These are phyloP conservation scores for Triplophysa siluroides DNA, from an alignment of 2,113 vertebrate genomes.

Conservation along the genomic window DNA sequence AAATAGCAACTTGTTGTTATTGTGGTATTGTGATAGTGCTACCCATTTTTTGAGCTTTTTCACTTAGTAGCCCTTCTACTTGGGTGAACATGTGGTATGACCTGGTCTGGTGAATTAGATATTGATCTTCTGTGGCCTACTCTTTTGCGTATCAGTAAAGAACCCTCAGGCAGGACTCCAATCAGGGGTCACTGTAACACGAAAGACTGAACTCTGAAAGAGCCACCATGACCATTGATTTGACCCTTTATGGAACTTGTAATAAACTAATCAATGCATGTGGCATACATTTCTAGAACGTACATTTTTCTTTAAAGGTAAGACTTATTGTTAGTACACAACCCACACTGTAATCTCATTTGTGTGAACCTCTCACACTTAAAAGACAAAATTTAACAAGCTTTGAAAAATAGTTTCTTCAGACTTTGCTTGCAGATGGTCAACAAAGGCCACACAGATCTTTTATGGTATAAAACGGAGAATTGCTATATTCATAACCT, in stretches of 20 bases:
- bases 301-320: no score
- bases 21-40: no score
- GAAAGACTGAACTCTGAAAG: conserved; percentile 7
- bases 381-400: no score
- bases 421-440: no score
- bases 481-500: no score
- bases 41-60: background rate
- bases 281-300: background rate
- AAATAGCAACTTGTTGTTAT: no score
- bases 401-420: no score
- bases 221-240: conserved; percentile 11
- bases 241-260: background rate
- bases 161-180: conserved; percentile 22
- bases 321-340: no score
- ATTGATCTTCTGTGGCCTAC: conserved; percentile 36
- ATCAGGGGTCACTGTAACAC: conserved; percentile 10
- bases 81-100: background rate
- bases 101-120: conserved; percentile 31
- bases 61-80: background rate
- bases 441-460: no score
- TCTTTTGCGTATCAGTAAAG: conserved; percentile 4
- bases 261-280: background rate
- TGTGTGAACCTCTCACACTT: no score
- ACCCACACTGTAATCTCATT: no score
- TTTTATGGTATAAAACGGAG: no score